phyloP scores from a whole-genome alignment of 2,797 vertebrate genomes.

The Lepus townsendii region DNA sequence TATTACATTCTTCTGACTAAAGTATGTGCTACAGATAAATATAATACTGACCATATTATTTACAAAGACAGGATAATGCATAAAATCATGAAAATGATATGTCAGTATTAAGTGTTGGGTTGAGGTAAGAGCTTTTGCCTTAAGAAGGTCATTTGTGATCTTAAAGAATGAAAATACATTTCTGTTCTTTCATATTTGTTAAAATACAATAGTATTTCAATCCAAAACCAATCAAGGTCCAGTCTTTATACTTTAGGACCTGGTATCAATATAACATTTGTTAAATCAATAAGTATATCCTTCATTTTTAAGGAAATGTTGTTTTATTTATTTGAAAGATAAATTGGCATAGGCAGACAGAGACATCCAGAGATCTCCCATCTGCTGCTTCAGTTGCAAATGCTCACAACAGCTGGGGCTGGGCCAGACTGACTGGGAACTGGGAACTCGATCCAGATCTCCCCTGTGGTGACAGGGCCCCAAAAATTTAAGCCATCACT shows the following conservation, averaged over 20 bases:
- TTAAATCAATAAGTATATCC: slow-evolving; percentile 22
- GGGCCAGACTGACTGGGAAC: too few relatives aligned
- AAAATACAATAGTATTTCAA: background rate
- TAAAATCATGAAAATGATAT: background rate
- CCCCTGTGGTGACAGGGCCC: too few relatives aligned
- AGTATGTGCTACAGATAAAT: background rate
- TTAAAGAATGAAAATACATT: background rate
- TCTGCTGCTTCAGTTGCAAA: too few relatives aligned
- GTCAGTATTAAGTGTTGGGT: background rate
- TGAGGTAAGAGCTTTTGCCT: background rate
- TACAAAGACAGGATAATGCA: background rate
- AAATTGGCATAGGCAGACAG: too few relatives aligned
- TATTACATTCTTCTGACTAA: slow-evolving; percentile 16
- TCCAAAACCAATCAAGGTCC: background rate
- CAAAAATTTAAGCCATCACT: too few relatives aligned
- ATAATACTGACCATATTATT: background rate
- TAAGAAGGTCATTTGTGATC: background rate
- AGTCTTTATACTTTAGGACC: background rate
- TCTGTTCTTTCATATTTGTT: background rate
- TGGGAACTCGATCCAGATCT: too few relatives aligned
- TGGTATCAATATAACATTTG: background rate
- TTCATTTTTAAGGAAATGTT: background rate
- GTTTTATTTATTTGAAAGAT: too few relatives aligned
- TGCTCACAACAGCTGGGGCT: too few relatives aligned
- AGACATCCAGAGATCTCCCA: too few relatives aligned